phyloP scores from a whole-genome alignment of 2,113 vertebrate species.

The Piprites chloris region DNA sequence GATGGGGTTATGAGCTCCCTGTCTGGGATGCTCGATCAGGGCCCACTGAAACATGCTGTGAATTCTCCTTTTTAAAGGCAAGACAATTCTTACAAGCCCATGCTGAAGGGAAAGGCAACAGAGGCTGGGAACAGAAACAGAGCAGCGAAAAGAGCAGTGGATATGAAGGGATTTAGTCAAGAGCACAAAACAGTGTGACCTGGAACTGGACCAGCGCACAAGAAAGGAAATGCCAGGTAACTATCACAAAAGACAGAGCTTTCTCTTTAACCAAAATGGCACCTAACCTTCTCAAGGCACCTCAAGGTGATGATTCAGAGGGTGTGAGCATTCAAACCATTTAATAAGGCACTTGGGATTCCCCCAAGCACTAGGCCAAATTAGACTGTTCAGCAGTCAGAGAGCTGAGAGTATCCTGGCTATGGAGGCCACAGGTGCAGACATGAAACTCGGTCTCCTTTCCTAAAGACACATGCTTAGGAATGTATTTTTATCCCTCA shows the following conservation, averaged over 20 bases:
- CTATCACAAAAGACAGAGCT: neutral
- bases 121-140: neutral
- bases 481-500: neutral
- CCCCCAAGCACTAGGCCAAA: neutral
- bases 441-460: neutral
- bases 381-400: neutral
- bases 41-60: neutral
- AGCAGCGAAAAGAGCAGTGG: neutral
- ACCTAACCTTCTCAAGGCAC: neutral
- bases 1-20: neutral
- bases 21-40: accelerated
- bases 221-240: neutral
- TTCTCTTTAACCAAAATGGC: neutral
- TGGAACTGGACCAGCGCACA: neutral
- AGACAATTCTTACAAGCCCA: neutral
- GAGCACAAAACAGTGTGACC: neutral
- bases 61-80: neutral
- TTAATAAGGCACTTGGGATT: neutral
- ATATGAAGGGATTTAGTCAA: neutral
- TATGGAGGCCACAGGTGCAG: neutral
- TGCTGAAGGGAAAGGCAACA: neutral
- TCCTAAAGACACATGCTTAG: neutral
- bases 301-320: neutral
- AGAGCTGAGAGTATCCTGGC: neutral
- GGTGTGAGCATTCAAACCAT: neutral